Conservation (phyloP, 1,140 invertebrate species). For the Acyrthosiphon pisum region DNA sequence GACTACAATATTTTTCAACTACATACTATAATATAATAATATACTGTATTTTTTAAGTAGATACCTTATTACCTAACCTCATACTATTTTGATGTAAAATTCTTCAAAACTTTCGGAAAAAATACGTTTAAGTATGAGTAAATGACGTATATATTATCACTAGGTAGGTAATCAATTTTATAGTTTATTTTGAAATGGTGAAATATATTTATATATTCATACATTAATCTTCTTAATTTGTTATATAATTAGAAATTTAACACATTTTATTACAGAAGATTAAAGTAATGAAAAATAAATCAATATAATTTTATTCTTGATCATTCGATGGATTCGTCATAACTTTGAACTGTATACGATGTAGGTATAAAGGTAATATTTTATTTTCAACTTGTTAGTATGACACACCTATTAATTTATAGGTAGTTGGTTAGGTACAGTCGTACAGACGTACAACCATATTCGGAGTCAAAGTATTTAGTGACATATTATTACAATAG, state of each 20-base stretch:
- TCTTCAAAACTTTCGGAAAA: not conserved
- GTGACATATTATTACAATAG: constrained; percentile 15
- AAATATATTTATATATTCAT: not conserved
- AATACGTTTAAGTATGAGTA: not conserved
- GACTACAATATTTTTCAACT: not conserved
- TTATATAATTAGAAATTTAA: not conserved
- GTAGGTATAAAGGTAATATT: not conserved
- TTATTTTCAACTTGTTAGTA: not conserved
- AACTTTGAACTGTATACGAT: not conserved
- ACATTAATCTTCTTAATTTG: not conserved
- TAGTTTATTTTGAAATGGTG: not conserved
- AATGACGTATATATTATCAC: not conserved
- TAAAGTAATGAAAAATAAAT: not conserved
- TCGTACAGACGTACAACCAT: not conserved
- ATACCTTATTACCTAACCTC: not conserved
- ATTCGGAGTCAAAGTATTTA: not conserved
- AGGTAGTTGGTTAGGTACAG: not conserved
- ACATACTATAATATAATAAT: not conserved
- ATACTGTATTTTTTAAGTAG: not conserved
- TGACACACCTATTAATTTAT: constrained; percentile 20
- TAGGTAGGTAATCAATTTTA: not conserved
- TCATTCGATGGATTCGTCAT: not conserved
- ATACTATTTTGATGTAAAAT: not conserved
- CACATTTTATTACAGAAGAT: not conserved
- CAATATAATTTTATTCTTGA: not conserved